phyloP scores from a whole-genome alignment of 2,113 vertebrate species.

The Odontesthes bonariensis region DNA sequence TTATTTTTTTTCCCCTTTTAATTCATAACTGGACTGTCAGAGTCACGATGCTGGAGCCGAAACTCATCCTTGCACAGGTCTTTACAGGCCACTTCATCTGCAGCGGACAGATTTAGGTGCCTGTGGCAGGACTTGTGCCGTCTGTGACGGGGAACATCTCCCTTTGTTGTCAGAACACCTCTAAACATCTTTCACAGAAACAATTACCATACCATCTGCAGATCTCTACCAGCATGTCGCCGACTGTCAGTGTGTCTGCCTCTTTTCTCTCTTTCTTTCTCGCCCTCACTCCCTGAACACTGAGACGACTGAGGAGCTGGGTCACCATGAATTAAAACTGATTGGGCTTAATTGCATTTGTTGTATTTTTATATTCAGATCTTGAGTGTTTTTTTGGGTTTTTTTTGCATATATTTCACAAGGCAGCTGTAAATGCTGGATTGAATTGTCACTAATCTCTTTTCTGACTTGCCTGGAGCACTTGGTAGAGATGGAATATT shows the following conservation, averaged over 20 bases:
- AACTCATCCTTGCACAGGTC: constrained; percentile 10
- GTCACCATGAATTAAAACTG: constrained; percentile 53
- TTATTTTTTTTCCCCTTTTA: constrained; percentile 20
- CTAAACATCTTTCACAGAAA: constrained; percentile 78
- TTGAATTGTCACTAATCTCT: constrained; percentile 60
- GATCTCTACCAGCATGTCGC: constrained; percentile 60
- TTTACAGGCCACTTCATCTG: constrained; percentile 34
- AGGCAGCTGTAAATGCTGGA: constrained; percentile 31
- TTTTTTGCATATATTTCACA: constrained; percentile 11
- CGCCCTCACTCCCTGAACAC: not conserved
- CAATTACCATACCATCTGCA: constrained; percentile 83
- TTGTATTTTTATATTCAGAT: constrained; percentile 55
- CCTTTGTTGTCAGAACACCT: constrained; percentile 76
- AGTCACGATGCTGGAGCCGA: constrained; percentile 19
- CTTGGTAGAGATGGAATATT: constrained; percentile 42
- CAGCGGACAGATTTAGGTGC: constrained; percentile 52
- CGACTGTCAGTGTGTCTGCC: constrained; percentile 53
- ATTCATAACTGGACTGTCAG: constrained; percentile 7
- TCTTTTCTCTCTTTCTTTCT: constrained; percentile 18
- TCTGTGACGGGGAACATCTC: constrained; percentile 58
- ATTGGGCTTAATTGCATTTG: constrained; percentile 58
- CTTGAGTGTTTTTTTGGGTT: constrained; percentile 1
- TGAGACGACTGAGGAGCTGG: constrained; percentile 32
- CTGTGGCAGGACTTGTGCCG: constrained; percentile 65
- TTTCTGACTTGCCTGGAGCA: constrained; percentile 57